Percentiles rank a stretch among this genome's conserved stretches.
phyloP scores from a whole-genome alignment of 2,797 vertebrate genomes.

The Eulemur albifrons region DNA sequence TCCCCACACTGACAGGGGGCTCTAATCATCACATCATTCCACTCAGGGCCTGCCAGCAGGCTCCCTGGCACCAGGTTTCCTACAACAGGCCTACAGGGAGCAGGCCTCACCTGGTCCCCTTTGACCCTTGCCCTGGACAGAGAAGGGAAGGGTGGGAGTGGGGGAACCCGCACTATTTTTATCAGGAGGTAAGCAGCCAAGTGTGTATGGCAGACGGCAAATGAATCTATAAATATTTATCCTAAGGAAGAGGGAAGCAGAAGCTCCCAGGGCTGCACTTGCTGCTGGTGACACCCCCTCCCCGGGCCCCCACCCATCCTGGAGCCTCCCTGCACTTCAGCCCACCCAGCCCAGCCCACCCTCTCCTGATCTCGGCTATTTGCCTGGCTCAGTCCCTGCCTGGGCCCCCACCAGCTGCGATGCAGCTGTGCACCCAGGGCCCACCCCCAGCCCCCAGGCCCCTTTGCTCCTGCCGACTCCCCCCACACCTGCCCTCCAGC shows the following conservation, averaged over 20 bases:
- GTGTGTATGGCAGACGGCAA: conserved; percentile 83
- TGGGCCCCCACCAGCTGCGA: conserved; percentile 68
- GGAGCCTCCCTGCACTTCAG: conserved; percentile 52
- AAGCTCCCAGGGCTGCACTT: conserved; percentile 80
- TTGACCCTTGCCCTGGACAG: not conserved
- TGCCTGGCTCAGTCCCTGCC: conserved; percentile 9
- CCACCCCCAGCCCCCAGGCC: conserved; percentile 54
- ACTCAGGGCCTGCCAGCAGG: not conserved
- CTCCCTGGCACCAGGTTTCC: not conserved
- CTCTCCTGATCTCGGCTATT: not conserved
- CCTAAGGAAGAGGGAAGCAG: conserved; percentile 84
- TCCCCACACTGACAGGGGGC: fast-evolving
- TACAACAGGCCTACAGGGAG: not conserved
- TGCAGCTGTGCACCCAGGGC: conserved; percentile 67
- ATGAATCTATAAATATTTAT: conserved; percentile 88
- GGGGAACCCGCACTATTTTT: conserved; percentile 75
- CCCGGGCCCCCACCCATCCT: conserved; percentile 71
- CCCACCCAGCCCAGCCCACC: conserved; percentile 38
- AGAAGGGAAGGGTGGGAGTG: not conserved
- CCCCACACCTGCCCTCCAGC: conserved; percentile 78
- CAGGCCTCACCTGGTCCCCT: conserved; percentile 25
- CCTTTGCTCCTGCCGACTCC: conserved; percentile 45
- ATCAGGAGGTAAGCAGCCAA: conserved; percentile 84
- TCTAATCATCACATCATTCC: not conserved
- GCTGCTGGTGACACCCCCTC: conserved; percentile 67